These are phyloP conservation scores for Pterobdella sp. DNA, from an alignment of 2,888 invertebrate species.

Conservation along the genomic window DNA sequence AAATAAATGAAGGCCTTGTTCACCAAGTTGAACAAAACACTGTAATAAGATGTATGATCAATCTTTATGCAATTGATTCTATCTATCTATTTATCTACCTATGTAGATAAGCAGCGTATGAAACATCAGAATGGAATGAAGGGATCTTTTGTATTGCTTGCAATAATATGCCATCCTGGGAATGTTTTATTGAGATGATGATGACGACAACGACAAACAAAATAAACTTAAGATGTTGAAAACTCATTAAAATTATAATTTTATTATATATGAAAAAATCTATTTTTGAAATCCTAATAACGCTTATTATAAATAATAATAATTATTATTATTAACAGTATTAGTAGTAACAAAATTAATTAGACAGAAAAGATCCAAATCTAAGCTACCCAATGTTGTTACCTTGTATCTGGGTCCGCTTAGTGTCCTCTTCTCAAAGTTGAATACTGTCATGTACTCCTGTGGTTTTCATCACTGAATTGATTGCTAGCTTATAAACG, in stretches of 20 bases:
- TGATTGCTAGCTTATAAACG: not conserved
- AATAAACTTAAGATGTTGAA: not conserved
- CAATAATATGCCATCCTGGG: constrained; percentile 40
- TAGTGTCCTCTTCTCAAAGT: constrained; percentile 43
- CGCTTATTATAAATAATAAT: too few relatives aligned
- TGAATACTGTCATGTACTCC: constrained; percentile 44
- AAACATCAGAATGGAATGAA: constrained; percentile 39
- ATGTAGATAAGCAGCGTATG: constrained; percentile 42
- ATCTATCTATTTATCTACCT: constrained; percentile 36
- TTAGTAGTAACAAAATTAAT: not conserved
- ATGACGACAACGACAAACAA: not conserved
- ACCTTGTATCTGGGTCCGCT: constrained; percentile 45
- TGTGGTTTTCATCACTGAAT: constrained; percentile 36
- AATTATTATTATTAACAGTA: not conserved
- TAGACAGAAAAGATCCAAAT: too few relatives aligned
- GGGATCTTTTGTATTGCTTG: constrained; percentile 37
- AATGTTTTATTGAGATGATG: not conserved
- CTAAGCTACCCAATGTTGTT: not conserved
- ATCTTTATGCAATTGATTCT: not conserved
- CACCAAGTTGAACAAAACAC: constrained; percentile 44
- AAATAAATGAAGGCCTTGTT: constrained; percentile 46
- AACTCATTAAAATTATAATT: not conserved
- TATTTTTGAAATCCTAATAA: too few relatives aligned
- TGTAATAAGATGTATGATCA: constrained; percentile 31
- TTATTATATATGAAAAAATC: too few relatives aligned